Evolutionary conservation across 2,113 vertebrate species (phyloP).

Genomic region (Xenopus laevis): DNA sequence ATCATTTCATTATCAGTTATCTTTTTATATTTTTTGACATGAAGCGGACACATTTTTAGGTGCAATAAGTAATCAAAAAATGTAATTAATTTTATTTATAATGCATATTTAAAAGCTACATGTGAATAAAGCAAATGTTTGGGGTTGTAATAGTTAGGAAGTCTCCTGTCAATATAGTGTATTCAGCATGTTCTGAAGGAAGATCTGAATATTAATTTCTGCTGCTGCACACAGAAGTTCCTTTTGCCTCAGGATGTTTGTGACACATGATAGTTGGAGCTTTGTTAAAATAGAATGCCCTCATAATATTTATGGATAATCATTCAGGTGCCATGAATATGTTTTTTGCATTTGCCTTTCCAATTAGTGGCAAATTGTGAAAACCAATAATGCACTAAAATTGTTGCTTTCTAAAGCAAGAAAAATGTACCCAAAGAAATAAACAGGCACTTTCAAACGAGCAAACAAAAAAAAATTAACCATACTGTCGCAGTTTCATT

Average conservation of each 20-base stretch:
- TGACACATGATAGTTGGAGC: constrained; percentile 18
- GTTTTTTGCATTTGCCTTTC: constrained; percentile 5
- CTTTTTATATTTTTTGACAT: too few species aligned
- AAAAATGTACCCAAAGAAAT: background rate
- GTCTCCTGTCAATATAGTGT: constrained; percentile 11
- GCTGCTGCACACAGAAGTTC: background rate
- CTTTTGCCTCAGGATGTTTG: constrained; percentile 32
- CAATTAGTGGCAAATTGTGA: constrained; percentile 7
- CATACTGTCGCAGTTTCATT: background rate
- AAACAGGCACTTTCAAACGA: background rate
- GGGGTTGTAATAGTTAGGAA: constrained; percentile 1
- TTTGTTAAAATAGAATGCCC: constrained; percentile 4
- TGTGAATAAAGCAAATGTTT: constrained; percentile 1
- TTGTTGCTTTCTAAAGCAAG: background rate
- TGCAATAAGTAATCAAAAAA: too few species aligned
- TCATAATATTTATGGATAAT: constrained; percentile 20
- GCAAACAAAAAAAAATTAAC: background rate
- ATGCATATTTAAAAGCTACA: background rate
- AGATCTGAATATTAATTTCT: constrained; percentile 23
- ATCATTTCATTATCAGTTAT: too few species aligned
- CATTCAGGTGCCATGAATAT: constrained; percentile 19
- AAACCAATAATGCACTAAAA: background rate
- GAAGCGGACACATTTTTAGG: too few species aligned
- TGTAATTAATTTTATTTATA: too few species aligned
- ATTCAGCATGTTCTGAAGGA: constrained; percentile 14